Conservation (phyloP, 2,888 invertebrate species). For the Odiellus spinosus region DNA sequence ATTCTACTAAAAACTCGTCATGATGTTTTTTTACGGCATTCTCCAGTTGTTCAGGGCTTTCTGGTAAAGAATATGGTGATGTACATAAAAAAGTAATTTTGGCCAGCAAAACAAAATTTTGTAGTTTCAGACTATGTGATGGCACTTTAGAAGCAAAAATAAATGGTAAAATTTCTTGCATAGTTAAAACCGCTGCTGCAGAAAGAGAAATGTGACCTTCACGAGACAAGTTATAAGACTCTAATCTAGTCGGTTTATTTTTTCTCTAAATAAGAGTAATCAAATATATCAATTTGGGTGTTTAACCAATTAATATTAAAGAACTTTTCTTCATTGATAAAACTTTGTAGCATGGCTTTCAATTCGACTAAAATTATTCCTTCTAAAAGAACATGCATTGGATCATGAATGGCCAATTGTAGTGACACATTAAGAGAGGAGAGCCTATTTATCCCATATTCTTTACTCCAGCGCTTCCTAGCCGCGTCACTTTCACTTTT, state of each 20-base stretch:
- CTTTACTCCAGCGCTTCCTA: background rate
- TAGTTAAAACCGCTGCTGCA: background rate
- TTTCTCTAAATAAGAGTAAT: background rate
- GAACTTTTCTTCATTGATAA: background rate
- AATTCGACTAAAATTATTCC: slow-evolving; percentile 3
- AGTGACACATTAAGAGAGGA: background rate
- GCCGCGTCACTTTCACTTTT: background rate
- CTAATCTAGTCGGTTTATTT: slow-evolving; percentile 3
- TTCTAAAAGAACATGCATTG: slow-evolving; percentile 4
- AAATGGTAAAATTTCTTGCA: slow-evolving; percentile 1
- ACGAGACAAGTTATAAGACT: background rate
- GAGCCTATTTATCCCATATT: slow-evolving; percentile 1
- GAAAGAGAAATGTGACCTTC: background rate
- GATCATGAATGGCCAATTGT: background rate
- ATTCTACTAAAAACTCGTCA: background rate
- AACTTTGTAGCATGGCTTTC: slow-evolving; percentile 1
- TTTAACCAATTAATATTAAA: slow-evolving; percentile 2
- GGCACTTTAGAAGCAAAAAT: slow-evolving; percentile 2
- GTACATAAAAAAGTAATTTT: slow-evolving; percentile 5
- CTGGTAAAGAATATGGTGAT: slow-evolving; percentile 3
- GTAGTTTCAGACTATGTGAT: background rate
- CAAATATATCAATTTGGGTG: background rate
- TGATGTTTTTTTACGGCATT: background rate
- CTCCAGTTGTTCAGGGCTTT: background rate
- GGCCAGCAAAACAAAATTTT: slow-evolving; percentile 2